Evolutionary conservation across 2,888 invertebrate species (phyloP), one percentile per base, ranked within the genome.

Genomic region (Dicycla oo): DNA sequence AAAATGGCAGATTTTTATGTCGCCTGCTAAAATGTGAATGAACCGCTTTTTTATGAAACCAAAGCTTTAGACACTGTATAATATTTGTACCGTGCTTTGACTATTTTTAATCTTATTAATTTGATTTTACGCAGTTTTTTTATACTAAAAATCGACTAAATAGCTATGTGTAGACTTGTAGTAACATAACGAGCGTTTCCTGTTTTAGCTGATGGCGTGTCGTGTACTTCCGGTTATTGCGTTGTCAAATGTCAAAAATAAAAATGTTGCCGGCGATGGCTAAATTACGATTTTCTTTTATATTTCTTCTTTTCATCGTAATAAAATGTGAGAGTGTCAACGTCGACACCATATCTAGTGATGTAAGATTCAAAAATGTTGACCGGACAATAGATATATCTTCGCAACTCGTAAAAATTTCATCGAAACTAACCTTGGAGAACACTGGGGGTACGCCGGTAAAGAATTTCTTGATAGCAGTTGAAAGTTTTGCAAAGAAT

Each of bases 361-460:
- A 97, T 82, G 88, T 98, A 79, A 95, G 97, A 76, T 96, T 98
- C 78, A 97, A 97, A 92, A 98, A 98, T 96, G 98, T 98, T 30
- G 99, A 99, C 80, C 96, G 99, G 90, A 97, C 97, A 64, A 97
- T 99, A 85, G 99, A 99, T 94, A 95, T 99, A 81, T 97, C 98
- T 10, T 97, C 98, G 11, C 99, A 99, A 93, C 96, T 99, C 74
- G 98, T 98, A 4, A 99, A 98, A 96, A 97, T 98, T 68, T 96
- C 97, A 20, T 96, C 97, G 47, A 98, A 98, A 94, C 96, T 99
- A 88, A 98, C 98, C 83, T 91, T 99, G 85, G 98, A 99, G 94
- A 99, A 99, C 91, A 96, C 96, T 85, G 98, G 98, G 68, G 98
- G 97, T 90, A 96, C 97, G 80, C 95, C 97, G 78, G 97, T 97